Percentiles rank a stretch among this genome's conserved stretches.
Conservation (phyloP, 92 coral and sea anemone species). For the Bergia puertoricense region DNA sequence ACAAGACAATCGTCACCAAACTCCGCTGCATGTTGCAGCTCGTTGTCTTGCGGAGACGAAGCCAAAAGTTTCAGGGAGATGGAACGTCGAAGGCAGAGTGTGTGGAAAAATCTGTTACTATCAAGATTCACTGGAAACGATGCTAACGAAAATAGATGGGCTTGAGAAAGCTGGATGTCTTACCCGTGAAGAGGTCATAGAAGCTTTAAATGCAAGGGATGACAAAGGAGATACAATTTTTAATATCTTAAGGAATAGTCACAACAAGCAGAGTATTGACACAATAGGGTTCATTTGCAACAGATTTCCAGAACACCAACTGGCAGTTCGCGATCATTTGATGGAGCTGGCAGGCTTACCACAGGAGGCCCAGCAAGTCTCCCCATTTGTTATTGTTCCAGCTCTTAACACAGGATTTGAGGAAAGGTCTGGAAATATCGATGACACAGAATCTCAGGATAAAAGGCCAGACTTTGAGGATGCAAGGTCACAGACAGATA, state of each 20-base stretch:
- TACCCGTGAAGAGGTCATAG: constrained; percentile 24
- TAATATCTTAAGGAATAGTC: constrained; percentile 13
- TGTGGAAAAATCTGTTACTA: constrained; percentile 34
- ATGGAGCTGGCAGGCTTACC: constrained; percentile 20
- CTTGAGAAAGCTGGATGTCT: constrained; percentile 29
- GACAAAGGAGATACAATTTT: constrained; percentile 25
- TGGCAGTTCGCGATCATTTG: background rate
- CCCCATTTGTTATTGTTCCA: constrained; percentile 34
- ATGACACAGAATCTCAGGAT: background rate
- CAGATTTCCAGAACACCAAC: constrained; percentile 2
- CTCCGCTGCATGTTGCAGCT: constrained; percentile 25
- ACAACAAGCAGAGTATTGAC: constrained; percentile 16
- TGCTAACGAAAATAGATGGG: constrained; percentile 19
- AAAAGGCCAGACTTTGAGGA: background rate
- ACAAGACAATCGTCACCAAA: constrained; percentile 22
- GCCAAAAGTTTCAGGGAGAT: constrained; percentile 18
- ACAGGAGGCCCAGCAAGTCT: background rate
- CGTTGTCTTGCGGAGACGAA: constrained; percentile 22
- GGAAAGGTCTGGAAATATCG: background rate
- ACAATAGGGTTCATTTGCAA: constrained; percentile 11
- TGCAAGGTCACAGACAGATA: background rate
- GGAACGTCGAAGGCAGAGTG: constrained; percentile 14
- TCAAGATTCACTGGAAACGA: constrained; percentile 29
- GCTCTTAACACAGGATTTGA: constrained; percentile 21
- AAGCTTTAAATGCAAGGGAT: constrained; percentile 33